Evolutionary conservation across 2,797 vertebrate species (phyloP), one percentile per base, ranked within the genome.

Genomic region (Pseudomugil gertrudae): DNA sequence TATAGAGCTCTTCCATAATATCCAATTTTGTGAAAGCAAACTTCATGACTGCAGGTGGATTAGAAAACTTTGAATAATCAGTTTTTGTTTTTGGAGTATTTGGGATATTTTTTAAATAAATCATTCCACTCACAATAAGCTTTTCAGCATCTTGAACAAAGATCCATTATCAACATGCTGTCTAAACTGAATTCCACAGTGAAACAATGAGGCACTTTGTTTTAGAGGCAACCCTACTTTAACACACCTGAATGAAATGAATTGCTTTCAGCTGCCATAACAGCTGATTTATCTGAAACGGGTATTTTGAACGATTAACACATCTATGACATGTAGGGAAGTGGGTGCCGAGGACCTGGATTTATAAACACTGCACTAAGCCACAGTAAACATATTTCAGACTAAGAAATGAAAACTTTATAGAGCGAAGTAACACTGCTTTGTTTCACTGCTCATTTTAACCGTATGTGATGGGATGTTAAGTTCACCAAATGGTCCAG

Each of bases 401-500:
- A 48, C n/a, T n/a, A 47, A 11, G 35, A 10, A 13, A 53, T 6
- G n/a, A n/a, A n/a, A n/a, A n/a, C n/a, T n/a, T n/a, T n/a, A n/a
- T n/a, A n/a, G n/a, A n/a, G n/a, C n/a, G n/a, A n/a, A n/a, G n/a
- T n/a, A n/a, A n/a, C n/a, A n/a, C n/a, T n/a, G n/a, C n/a, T n/a
- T n/a, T n/a, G n/a, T n/a, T n/a, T n/a, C n/a, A n/a, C n/a, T n/a
- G n/a, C n/a, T 63, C 21, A 14, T 68, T 53, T 52, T 66, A 40
- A 27, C 50, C n/a, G 35, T 69, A 65, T 72, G 52, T 62, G 23
- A 33, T 47, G 7, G 30, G 27, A 57, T 45, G 30, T 21, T 23
- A 48, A 36, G 35, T 61, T 63, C 17, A 74, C 55, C 29, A 43
- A 63, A 60, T 13, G 26, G 47, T 66, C 51, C 67, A 54, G 54